Evolutionary conservation across 2,113 vertebrate genomes (phyloP), one percentile per base, ranked within the genome.

Genomic region (Oriolus oriolus): DNA sequence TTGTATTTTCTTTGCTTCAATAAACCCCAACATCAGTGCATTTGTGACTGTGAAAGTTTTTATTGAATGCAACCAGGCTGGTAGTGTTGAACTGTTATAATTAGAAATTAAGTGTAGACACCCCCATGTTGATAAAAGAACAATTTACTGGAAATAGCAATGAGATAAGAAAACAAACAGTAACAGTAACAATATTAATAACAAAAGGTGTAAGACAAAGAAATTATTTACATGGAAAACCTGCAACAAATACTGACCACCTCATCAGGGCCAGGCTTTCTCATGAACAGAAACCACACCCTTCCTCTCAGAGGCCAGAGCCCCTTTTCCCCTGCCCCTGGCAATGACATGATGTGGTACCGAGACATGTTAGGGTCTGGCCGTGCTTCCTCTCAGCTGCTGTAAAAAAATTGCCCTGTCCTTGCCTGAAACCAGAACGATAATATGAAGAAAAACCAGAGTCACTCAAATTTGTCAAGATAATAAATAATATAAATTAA

Each of bases 281-380:
- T 28, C 33, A 13, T 2, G 23, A 21, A n/a, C 10, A 47, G 24
- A 79, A 13, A 18, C 19, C 24, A 65, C 22, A 23, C 14, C 1
- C 18, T 30, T 57, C 31, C 27, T 44, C 16, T 35, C 53, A 33
- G 35, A 65, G 44, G 8, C 13, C 12, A 13, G 11, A 54, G 21
- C 11, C 21, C 37, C 7, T 50, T 81, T 41, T 45, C 47, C 7
- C 23, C 28, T 45, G 7, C 19, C 3, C 16, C 10, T 45, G 16
- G 19, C 15, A 45, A 47, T 53, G 33, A 39, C 16, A 16, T 24
- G 39, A 53, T 7, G 33, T 44, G 16, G 5, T 53, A 39, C 8
- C 0, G 0, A 53, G 47, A 18, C 7, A 20, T 6, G 4, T n/a
- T n/a, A 39, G 26, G 21, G 14, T 59, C 26, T 52, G 31, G 22